Evolutionary conservation across 2,888 invertebrate genomes (phyloP).

Genomic region (Drepanosiphum platanoidis): DNA sequence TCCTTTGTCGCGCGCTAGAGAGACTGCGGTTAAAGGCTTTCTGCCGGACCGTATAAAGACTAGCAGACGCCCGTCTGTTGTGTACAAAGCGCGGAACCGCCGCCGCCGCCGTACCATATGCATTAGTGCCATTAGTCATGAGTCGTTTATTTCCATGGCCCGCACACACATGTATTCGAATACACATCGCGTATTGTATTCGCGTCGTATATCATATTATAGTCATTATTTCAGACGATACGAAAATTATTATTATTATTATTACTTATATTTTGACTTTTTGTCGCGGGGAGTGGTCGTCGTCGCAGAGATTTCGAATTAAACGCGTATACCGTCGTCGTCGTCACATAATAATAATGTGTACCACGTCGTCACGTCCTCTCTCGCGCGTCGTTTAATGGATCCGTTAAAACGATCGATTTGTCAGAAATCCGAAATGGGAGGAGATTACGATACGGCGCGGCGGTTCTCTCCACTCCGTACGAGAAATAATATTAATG

Average conservation of each 20-base stretch:
- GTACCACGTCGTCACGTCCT: background rate
- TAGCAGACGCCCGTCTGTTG: conserved; percentile 19
- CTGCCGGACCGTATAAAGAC: conserved; percentile 35
- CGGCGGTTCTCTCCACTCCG: background rate
- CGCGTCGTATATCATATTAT: no score
- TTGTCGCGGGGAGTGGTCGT: no score
- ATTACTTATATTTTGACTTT: conserved; percentile 20
- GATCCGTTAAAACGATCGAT: conserved; percentile 18
- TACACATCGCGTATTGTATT: no score
- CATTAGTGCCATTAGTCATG: conserved; percentile 55
- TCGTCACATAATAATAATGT: no score
- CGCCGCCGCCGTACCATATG: conserved; percentile 20
- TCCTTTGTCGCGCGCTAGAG: conserved; percentile 28
- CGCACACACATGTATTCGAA: background rate
- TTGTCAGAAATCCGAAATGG: conserved; percentile 17
- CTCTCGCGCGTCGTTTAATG: conserved; percentile 7
- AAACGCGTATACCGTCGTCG: no score
- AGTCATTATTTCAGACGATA: conserved; percentile 21
- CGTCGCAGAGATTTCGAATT: no score
- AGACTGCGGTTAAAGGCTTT: background rate
- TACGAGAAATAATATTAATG: conserved; percentile 13
- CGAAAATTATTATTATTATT: background rate
- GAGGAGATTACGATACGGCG: conserved; percentile 5
- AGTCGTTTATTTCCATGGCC: conserved; percentile 41
- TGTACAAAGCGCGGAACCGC: background rate